phyloP scores from a whole-genome alignment of 2,888 invertebrate genomes.

The Masnerella sp. region DNA sequence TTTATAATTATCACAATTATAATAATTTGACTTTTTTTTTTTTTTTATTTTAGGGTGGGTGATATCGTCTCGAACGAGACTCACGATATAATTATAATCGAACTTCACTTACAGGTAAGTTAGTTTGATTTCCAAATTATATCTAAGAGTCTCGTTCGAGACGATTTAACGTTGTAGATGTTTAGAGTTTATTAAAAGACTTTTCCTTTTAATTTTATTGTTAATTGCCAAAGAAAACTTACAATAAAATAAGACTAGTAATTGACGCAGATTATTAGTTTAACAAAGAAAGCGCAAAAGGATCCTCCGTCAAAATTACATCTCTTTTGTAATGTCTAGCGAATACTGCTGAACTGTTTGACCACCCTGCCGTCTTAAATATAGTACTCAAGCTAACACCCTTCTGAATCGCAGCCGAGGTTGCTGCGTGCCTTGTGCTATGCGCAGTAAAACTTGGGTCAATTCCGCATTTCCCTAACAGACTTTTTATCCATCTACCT shows the following conservation, averaged over 20 bases:
- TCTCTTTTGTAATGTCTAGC: constrained; percentile 42
- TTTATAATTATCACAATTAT: too few species aligned
- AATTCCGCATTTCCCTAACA: constrained; percentile 17
- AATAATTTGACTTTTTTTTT: too few species aligned
- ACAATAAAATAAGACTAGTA: background rate
- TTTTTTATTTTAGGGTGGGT: background rate
- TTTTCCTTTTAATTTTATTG: background rate
- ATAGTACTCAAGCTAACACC: constrained; percentile 47
- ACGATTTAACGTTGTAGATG: constrained; percentile 4
- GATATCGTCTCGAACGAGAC: constrained; percentile 7
- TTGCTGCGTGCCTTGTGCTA: constrained; percentile 56
- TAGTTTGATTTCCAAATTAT: constrained; percentile 5
- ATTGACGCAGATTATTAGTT: background rate
- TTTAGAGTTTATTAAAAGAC: background rate
- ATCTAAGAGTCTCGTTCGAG: constrained; percentile 8
- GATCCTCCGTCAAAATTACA: constrained; percentile 1
- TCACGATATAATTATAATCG: constrained; percentile 5
- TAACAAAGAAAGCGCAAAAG: constrained; percentile 13
- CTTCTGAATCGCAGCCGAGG: constrained; percentile 38
- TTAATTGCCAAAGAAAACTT: background rate
- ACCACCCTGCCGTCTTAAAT: constrained; percentile 50
- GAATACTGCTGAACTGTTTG: background rate
- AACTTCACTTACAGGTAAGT: constrained; percentile 11
- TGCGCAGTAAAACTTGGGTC: constrained; percentile 29
- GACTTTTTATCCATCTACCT: constrained; percentile 51